These are phyloP conservation scores for Saccopteryx leptura DNA, from an alignment of 2,113 vertebrate genomes.

Conservation along the genomic window DNA sequence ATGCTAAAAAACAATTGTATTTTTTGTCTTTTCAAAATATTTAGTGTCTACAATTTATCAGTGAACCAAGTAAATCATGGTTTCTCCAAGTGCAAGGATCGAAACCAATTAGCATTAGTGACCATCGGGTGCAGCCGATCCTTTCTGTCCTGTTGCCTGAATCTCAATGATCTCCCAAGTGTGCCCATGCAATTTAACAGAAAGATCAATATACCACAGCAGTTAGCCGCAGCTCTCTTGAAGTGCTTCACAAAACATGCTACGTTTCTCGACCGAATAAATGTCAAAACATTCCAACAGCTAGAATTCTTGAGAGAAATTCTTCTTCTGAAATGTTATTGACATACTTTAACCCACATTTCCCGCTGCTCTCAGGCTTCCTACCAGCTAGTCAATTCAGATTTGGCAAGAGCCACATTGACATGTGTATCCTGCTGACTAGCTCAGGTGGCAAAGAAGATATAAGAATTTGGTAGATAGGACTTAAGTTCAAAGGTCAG, in stretches of 20 bases:
- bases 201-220: constrained; percentile 95
- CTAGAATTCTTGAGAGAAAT: constrained; percentile 94
- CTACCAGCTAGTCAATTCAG: constrained; percentile 93
- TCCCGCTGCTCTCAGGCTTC: constrained; percentile 90
- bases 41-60: constrained; percentile 94
- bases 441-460: constrained; percentile 87
- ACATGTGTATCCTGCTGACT: constrained; percentile 88
- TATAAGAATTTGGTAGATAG: constrained; percentile 83
- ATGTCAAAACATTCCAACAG: constrained; percentile 95
- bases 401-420: constrained; percentile 91
- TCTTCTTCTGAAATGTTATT: constrained; percentile 98
- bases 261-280: constrained; percentile 93
- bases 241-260: constrained; percentile 93
- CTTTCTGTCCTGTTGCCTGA: constrained; percentile 92
- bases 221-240: constrained; percentile 94
- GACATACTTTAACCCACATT: constrained; percentile 98
- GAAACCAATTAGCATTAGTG: constrained; percentile 99
- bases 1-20: constrained; percentile 85
- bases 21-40: constrained; percentile 95
- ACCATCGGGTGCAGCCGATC: constrained; percentile 91
- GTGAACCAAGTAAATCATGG: constrained; percentile 92
- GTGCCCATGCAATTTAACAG: constrained; percentile 96
- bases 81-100: constrained; percentile 93
- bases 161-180: constrained; percentile 95
- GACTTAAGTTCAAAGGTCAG: constrained; percentile 89